phyloP scores from a whole-genome alignment of 2,888 invertebrate species.

The Drosophila sordidula region DNA sequence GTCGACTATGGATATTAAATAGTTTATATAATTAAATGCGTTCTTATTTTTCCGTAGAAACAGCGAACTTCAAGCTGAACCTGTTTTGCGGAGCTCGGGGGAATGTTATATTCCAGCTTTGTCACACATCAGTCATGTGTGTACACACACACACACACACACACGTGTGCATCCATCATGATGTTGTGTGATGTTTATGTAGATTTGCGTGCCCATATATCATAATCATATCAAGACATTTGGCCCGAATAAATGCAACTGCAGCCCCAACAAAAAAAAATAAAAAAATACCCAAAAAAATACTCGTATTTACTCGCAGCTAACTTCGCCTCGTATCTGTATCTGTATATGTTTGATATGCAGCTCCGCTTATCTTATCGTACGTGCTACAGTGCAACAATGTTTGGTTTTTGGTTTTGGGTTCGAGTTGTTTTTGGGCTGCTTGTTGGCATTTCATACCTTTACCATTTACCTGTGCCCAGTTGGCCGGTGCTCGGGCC shows the following conservation, averaged over 20 bases:
- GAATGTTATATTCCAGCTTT: not conserved
- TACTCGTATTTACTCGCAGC: constrained; percentile 33
- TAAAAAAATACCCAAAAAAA: constrained; percentile 38
- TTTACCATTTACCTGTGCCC: constrained; percentile 65
- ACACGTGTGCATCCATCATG: constrained; percentile 61
- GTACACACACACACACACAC: constrained; percentile 19
- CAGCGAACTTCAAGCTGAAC: constrained; percentile 10
- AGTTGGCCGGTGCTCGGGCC: constrained; percentile 45
- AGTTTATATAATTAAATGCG: constrained; percentile 4
- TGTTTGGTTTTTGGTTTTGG: constrained; percentile 49
- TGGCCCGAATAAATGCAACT: constrained; percentile 48
- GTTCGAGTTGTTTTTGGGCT: constrained; percentile 58
- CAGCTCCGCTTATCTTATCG: constrained; percentile 64
- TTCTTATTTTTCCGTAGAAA: not conserved
- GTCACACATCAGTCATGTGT: constrained; percentile 40
- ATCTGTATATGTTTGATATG: constrained; percentile 51
- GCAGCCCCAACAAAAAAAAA: no score
- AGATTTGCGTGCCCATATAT: constrained; percentile 73
- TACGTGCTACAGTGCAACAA: constrained; percentile 63
- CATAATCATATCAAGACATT: constrained; percentile 60
- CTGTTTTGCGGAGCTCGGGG: not conserved
- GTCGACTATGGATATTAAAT: constrained; percentile 4
- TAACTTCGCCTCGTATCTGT: constrained; percentile 17
- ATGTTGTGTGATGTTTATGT: constrained; percentile 64
- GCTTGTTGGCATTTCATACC: constrained; percentile 61